Evolutionary conservation across 2,113 vertebrate genomes (phyloP), one percentile per base, ranked within the genome.

Genomic region (Elephas maximus): DNA sequence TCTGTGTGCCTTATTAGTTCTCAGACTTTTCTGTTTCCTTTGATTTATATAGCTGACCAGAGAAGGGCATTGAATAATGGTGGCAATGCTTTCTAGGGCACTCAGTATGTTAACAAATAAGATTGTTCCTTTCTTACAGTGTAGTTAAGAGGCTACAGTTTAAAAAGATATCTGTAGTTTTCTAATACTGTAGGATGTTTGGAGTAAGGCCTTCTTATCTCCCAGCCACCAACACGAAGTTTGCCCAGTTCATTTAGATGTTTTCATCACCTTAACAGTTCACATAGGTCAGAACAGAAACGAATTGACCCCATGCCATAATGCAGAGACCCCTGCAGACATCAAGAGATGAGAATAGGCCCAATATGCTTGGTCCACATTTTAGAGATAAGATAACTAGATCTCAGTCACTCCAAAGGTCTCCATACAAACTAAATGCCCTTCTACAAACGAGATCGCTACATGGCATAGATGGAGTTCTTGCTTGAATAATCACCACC

Each of bases 301-400:
- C 60, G 81, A 95, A 92, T 26, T 87, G 48, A 92, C 14, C 24
- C 21, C 14, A 44, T 41, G 15, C n/a, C 83, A 26, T 81, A 92
- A 94, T 15, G 8, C 1, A 18, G 26, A 84, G 57, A 94, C 4
- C 65, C 24, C 44, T 79, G 28, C n/a, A 71, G 71, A 88, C 15
- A 51, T 78, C 62, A 84, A 63, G 89, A 97, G 51, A 90, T 45
- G 76, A 60, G 28, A 91, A 81, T 37, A 78, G 85, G 33, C 9
- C 37, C 77, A 57, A 73, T 67, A 73, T 60, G 44, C 17, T 81
- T 81, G 51, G 30, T 37, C 51, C 63, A 85, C 17, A 44, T 77
- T 91, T 98, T 94, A 65, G 9, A 83, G 3, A 8, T 87, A 95
- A 71, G 15, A 78, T 88, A 95, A 94, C 30, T 73, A 88, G 73